A percentile compares a stretch with the other conserved stretches of the same genome.
Evolutionary conservation across 2,797 vertebrate species (phyloP).

Genomic region (Pangasius larnaudii): DNA sequence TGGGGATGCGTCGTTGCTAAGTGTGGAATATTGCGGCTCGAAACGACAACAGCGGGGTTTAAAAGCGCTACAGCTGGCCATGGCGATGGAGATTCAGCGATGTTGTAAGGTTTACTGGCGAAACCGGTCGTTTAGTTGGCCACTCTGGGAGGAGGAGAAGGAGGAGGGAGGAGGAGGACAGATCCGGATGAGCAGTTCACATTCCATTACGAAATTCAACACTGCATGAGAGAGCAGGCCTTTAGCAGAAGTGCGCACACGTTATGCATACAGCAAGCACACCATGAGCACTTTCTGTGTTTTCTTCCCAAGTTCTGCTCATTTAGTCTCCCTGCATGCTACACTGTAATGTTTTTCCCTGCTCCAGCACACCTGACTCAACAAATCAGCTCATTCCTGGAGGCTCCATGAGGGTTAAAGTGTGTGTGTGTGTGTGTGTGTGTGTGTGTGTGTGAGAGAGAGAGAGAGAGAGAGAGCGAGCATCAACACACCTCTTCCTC

Average conservation of each 20-base stretch:
- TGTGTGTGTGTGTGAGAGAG: neutral
- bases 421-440: conserved; percentile 1
- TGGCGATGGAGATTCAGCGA: conserved; percentile 19
- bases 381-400: conserved; percentile 12
- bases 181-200: conserved; percentile 87
- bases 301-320: conserved; percentile 22
- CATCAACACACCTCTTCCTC: neutral
- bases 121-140: conserved; percentile 61
- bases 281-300: conserved; percentile 14
- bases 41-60: neutral
- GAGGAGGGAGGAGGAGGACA: conserved; percentile 72
- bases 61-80: conserved; percentile 5
- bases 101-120: conserved; percentile 36
- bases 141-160: conserved; percentile 65
- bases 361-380: conserved; percentile 37
- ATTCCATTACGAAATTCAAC: conserved; percentile 93
- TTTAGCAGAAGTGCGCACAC: conserved; percentile 56
- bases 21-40: neutral
- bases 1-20: conserved; percentile 13
- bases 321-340: conserved; percentile 24
- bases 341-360: conserved; percentile 25
- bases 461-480: neutral
- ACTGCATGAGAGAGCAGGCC: conserved; percentile 74
- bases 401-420: neutral
- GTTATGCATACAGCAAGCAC: conserved; percentile 38